These are phyloP conservation scores for Gastrophysa polygoni DNA, from an alignment of 2,888 invertebrate species.

Conservation along the genomic window DNA sequence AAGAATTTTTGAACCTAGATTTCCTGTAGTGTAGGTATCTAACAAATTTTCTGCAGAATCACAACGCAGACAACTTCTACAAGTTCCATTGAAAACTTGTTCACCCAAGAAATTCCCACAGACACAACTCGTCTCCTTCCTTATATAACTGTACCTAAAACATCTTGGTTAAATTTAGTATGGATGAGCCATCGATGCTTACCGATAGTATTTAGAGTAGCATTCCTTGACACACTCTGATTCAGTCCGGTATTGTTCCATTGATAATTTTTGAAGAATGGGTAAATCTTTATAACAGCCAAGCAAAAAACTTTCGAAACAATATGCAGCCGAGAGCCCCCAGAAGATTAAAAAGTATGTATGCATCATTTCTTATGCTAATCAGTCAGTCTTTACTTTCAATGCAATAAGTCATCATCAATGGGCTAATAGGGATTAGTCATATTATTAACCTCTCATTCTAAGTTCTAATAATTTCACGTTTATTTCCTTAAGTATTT, in stretches of 20 bases:
- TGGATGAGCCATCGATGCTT: constrained; percentile 19
- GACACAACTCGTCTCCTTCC: constrained; percentile 41
- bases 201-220: constrained; percentile 45
- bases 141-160: constrained; percentile 47
- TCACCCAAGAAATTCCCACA: constrained; percentile 51
- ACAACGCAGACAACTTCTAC: constrained; percentile 42
- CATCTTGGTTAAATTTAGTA: constrained; percentile 9
- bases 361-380: constrained; percentile 23
- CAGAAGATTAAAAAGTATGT: constrained; percentile 20
- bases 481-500: neutral
- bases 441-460: constrained; percentile 4
- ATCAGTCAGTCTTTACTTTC: constrained; percentile 30
- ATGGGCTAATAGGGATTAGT: constrained; percentile 3
- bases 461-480: neutral
- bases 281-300: constrained; percentile 47
- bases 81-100: constrained; percentile 42
- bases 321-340: constrained; percentile 16
- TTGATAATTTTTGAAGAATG: constrained; percentile 30
- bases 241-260: constrained; percentile 32
- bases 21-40: constrained; percentile 50
- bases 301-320: constrained; percentile 30
- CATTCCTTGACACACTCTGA: constrained; percentile 44
- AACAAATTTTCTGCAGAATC: constrained; percentile 37
- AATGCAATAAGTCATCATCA: neutral
- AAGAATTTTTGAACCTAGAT: constrained; percentile 40